Evolutionary conservation across 2,113 vertebrate species (phyloP).

Genomic region (Coturnix japonica): DNA sequence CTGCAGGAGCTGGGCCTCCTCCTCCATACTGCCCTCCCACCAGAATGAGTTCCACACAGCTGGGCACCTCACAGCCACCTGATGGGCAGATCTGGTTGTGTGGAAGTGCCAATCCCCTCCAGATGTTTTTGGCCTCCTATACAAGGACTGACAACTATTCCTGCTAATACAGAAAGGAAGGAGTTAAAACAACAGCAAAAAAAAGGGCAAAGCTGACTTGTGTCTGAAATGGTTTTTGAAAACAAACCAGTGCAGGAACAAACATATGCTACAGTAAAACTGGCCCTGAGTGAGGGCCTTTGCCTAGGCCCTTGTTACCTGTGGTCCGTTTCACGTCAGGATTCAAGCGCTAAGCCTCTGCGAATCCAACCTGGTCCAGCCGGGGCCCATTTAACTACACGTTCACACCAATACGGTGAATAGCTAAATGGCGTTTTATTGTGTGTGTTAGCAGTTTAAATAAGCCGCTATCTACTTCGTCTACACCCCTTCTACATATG

Average conservation of each 20-base stretch:
- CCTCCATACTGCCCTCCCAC: not conserved
- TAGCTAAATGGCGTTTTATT: too few relatives aligned
- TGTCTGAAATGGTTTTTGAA: not conserved
- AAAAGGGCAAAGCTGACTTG: not conserved
- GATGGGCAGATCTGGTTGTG: not conserved
- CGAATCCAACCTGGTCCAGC: too few relatives aligned
- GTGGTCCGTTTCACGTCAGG: too few relatives aligned
- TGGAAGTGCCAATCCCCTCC: not conserved
- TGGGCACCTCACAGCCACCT: not conserved
- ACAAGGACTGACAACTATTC: not conserved
- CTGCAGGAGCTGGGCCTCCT: not conserved
- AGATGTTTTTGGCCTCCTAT: not conserved
- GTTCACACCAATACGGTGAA: too few relatives aligned
- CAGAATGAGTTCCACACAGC: not conserved
- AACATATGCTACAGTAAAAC: not conserved
- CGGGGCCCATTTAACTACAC: too few relatives aligned
- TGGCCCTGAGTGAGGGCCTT: not conserved
- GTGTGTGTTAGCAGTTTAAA: too few relatives aligned
- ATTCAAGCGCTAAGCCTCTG: too few relatives aligned
- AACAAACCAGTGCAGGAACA: not conserved
- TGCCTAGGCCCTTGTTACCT: too few relatives aligned
- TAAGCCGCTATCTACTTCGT: too few relatives aligned
- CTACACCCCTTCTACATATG: too few relatives aligned
- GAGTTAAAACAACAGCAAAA: too few relatives aligned
- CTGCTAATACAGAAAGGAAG: not conserved